Percentiles rank a stretch among this genome's conserved stretches.
Evolutionary conservation across 2,888 invertebrate genomes (phyloP).

Genomic region (Noctuana brunneofusca): DNA sequence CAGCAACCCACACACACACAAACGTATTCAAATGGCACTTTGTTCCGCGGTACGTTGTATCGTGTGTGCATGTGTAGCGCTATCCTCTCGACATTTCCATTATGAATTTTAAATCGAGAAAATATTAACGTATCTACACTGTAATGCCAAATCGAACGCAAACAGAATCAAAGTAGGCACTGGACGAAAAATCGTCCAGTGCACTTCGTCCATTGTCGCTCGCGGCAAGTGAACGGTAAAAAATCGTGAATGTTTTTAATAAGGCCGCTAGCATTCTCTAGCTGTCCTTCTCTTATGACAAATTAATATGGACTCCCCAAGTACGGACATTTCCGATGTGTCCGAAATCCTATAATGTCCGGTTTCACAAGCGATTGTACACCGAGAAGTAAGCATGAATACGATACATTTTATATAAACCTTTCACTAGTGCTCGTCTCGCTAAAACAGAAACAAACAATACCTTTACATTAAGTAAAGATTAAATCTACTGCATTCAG

Average conservation of each 20-base stretch:
- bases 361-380: constrained; percentile 5
- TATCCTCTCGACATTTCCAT: constrained; percentile 35
- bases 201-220: constrained; percentile 9
- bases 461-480: constrained; percentile 13
- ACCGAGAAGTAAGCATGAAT: background rate
- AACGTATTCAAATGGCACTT: constrained; percentile 39
- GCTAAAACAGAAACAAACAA: constrained; percentile 10
- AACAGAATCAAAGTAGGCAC: constrained; percentile 10
- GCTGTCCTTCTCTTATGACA: constrained; percentile 26
- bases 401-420: background rate
- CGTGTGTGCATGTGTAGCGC: constrained; percentile 31
- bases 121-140: constrained; percentile 22
- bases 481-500: constrained; percentile 13
- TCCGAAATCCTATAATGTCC: constrained; percentile 10
- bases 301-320: constrained; percentile 16
- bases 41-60: constrained; percentile 33
- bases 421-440: background rate
- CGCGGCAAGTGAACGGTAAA: constrained; percentile 25
- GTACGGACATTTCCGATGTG: constrained; percentile 20
- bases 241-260: constrained; percentile 20
- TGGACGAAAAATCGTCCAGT: constrained; percentile 19
- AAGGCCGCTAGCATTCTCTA: constrained; percentile 29
- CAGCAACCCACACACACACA: constrained; percentile 20
- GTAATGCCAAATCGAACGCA: constrained; percentile 16
- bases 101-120: constrained; percentile 35